phyloP scores from a whole-genome alignment of 2,888 invertebrate species.

The Diogma glabrata region DNA sequence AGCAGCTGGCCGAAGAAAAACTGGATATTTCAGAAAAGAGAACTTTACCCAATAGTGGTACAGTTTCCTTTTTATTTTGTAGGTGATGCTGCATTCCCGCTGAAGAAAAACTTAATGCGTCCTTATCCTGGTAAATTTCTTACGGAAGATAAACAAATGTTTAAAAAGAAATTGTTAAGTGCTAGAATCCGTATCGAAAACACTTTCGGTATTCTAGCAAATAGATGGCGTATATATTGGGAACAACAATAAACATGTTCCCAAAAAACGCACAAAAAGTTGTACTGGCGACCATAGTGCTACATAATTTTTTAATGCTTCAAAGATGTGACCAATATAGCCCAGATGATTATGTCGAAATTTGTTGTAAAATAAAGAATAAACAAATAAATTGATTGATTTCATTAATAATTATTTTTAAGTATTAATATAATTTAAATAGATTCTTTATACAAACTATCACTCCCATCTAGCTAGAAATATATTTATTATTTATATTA shows the following conservation, averaged over 20 bases:
- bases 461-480: too few species aligned
- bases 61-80: slow-evolving; percentile 13
- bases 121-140: slow-evolving; percentile 12
- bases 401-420: too few species aligned
- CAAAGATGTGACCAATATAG: neutral
- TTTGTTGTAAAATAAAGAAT: too few species aligned
- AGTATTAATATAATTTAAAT: too few species aligned
- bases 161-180: slow-evolving; percentile 12
- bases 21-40: neutral
- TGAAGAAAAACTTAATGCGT: slow-evolving; percentile 11
- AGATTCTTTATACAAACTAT: too few species aligned
- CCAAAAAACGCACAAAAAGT: slow-evolving; percentile 11
- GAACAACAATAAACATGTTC: neutral
- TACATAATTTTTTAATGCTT: slow-evolving; percentile 16
- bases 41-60: neutral
- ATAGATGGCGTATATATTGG: neutral
- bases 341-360: slow-evolving; percentile 4
- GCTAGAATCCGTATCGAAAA: slow-evolving; percentile 12
- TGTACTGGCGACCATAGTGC: slow-evolving; percentile 11
- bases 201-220: slow-evolving; percentile 10
- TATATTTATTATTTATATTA: too few species aligned
- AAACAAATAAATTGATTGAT: too few species aligned
- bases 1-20: neutral
- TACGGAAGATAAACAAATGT: slow-evolving; percentile 3
- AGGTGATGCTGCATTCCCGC: slow-evolving; percentile 13